phyloP scores from a whole-genome alignment of 2,113 vertebrate species.

The Hemibates koningsi region DNA sequence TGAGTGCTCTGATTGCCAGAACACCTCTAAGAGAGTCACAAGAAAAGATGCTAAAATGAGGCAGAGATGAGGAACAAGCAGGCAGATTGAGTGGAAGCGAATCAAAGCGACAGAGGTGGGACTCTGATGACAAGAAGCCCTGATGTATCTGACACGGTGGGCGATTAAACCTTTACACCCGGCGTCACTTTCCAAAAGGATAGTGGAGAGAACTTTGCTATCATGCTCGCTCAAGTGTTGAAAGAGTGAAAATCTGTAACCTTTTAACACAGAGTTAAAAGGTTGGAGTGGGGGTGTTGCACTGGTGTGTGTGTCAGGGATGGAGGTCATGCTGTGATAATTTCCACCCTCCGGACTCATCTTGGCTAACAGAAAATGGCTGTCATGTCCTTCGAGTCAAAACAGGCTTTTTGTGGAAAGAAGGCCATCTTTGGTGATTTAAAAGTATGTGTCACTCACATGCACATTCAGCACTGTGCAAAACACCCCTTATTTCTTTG shows the following conservation, averaged over 20 bases:
- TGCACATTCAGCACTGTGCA: background rate
- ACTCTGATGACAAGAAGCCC: constrained; percentile 5
- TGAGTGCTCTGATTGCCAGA: background rate
- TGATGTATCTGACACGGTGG: constrained; percentile 14
- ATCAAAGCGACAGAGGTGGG: constrained; percentile 2
- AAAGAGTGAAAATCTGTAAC: constrained; percentile 48
- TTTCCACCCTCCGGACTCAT: background rate
- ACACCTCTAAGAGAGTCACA: background rate
- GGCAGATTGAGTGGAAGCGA: background rate
- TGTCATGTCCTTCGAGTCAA: constrained; percentile 21
- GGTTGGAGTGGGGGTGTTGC: background rate
- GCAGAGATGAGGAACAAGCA: background rate
- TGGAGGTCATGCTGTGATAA: background rate
- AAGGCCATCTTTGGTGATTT: background rate
- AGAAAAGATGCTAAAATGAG: background rate
- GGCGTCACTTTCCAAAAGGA: background rate
- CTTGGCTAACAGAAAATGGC: constrained; percentile 19
- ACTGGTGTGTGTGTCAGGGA: background rate
- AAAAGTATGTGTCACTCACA: background rate
- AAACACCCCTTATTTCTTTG: background rate
- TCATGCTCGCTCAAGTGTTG: constrained; percentile 40
- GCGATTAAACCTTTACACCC: constrained; percentile 30
- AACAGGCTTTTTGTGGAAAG: background rate
- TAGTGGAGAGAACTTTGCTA: constrained; percentile 13
- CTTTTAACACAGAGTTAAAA: constrained; percentile 21